These are phyloP conservation scores for Entomyzon cyanotis DNA, from an alignment of 2,113 vertebrate species.

Conservation along the genomic window DNA sequence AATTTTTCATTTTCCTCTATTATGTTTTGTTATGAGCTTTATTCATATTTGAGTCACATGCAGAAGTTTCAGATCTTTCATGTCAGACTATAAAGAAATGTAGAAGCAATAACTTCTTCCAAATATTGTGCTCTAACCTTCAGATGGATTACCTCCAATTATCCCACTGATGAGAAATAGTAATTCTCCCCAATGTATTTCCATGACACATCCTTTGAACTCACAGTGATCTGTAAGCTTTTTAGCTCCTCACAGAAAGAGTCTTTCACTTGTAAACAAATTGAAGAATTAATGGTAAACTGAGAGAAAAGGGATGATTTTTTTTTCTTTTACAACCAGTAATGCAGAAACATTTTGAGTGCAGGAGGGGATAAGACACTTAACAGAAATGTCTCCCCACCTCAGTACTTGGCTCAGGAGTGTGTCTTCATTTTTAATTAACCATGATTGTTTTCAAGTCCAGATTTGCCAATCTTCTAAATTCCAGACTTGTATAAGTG, in stretches of 20 bases:
- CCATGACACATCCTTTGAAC: conserved; percentile 17
- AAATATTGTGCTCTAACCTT: conserved; percentile 27
- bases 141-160: conserved; percentile 9
- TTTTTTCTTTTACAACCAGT: neutral
- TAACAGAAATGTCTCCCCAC: neutral
- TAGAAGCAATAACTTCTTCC: conserved; percentile 27
- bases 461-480: neutral
- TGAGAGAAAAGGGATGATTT: neutral
- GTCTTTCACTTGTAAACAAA: neutral
- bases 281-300: neutral
- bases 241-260: neutral
- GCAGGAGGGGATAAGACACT: neutral
- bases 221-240: neutral
- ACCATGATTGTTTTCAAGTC: neutral
- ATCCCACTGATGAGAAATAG: neutral
- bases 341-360: neutral
- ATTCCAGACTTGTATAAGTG: neutral
- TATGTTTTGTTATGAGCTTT: conserved; percentile 2
- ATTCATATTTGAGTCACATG: conserved; percentile 12
- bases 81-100: conserved; percentile 22
- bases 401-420: neutral
- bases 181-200: neutral
- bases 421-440: neutral
- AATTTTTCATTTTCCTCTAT: conserved; percentile 35
- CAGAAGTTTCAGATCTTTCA: conserved; percentile 9